Evolutionary conservation across 2,888 invertebrate species (phyloP).

Genomic region (Platycheirus rosarum): DNA sequence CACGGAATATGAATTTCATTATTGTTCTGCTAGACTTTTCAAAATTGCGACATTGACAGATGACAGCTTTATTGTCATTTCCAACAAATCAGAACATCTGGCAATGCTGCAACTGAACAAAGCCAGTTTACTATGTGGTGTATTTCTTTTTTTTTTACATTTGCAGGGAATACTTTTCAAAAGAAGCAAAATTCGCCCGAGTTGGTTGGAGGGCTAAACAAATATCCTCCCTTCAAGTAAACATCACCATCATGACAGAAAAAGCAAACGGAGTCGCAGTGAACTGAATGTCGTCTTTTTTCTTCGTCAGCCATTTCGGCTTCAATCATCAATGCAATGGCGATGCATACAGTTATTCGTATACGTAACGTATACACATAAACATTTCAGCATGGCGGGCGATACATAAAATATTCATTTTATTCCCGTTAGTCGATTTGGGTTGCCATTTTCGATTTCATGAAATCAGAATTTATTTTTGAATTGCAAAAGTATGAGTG

Average conservation of each 20-base stretch:
- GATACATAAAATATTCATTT: slow-evolving; percentile 13
- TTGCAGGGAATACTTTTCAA: slow-evolving; percentile 22
- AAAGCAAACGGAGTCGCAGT: slow-evolving; percentile 10
- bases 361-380: neutral
- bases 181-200: slow-evolving; percentile 11
- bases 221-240: slow-evolving; percentile 50
- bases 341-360: slow-evolving; percentile 17
- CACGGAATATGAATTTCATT: too few species aligned
- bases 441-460: slow-evolving; percentile 60
- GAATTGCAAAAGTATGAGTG: slow-evolving; percentile 43
- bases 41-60: too few species aligned
- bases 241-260: slow-evolving; percentile 38
- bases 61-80: too few species aligned
- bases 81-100: neutral
- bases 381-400: neutral
- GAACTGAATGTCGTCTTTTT: neutral
- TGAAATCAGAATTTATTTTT: slow-evolving; percentile 71
- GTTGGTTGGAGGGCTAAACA: slow-evolving; percentile 60
- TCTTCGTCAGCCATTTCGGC: slow-evolving; percentile 40
- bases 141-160: slow-evolving; percentile 3
- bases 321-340: slow-evolving; percentile 50
- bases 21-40: too few species aligned
- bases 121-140: slow-evolving; percentile 16
- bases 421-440: slow-evolving; percentile 15
- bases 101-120: slow-evolving; percentile 2